phyloP scores from a whole-genome alignment of 2,797 vertebrate species.

The Platyrinchus mystaceus region DNA sequence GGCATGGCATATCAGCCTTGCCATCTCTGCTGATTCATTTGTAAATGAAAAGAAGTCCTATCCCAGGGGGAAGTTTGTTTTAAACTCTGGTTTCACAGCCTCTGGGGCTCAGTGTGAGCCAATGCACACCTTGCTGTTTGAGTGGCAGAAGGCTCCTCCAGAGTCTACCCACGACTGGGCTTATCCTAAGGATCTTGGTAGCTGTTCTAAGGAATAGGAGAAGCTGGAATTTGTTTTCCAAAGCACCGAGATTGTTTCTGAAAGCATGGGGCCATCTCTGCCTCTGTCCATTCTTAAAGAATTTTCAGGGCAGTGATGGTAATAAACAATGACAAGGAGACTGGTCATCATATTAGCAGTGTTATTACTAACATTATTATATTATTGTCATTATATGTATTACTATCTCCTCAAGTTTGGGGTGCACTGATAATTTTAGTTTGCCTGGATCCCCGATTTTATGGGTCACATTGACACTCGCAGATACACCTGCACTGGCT shows the following conservation, averaged over 20 bases:
- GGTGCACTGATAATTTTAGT: not conserved
- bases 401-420: not conserved
- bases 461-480: not conserved
- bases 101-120: accelerated
- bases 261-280: not conserved
- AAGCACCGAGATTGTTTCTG: not conserved
- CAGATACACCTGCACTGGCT: not conserved
- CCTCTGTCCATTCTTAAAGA: not conserved
- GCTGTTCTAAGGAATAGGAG: not conserved
- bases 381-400: not conserved
- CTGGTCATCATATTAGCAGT: not conserved
- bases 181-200: not conserved
- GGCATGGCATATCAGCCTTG: not conserved
- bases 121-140: not conserved
- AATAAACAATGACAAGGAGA: not conserved
- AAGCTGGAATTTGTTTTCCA: not conserved
- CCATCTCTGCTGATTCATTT: not conserved
- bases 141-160: not conserved
- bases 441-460: not conserved
- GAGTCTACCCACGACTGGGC: not conserved
- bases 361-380: not conserved
- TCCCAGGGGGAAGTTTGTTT: not conserved
- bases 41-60: not conserved
- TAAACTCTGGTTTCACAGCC: not conserved
- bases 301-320: not conserved